Evolutionary conservation across 2,113 vertebrate genomes (phyloP).

Genomic region (Nipponia nippon): DNA sequence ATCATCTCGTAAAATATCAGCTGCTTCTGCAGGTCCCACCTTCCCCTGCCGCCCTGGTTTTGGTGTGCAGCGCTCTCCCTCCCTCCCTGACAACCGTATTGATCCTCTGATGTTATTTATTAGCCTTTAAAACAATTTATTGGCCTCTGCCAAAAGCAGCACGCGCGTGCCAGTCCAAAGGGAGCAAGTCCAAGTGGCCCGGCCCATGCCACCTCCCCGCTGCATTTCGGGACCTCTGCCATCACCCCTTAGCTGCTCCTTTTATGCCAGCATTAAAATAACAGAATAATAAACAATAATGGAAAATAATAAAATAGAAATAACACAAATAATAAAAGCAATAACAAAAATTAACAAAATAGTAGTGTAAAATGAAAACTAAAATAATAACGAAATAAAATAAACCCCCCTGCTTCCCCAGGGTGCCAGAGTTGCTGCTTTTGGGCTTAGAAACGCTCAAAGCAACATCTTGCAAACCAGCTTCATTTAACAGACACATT

Average conservation of each 20-base stretch:
- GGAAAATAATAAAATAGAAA: background rate
- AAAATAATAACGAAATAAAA: background rate
- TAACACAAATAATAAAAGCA: background rate
- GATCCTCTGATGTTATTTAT: background rate
- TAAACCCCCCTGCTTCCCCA: rapidly evolving
- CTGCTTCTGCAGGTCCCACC: background rate
- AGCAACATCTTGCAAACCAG: background rate
- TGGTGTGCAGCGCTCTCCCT: background rate
- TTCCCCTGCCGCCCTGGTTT: background rate
- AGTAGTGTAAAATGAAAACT: background rate
- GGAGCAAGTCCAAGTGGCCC: background rate
- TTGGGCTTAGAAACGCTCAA: background rate
- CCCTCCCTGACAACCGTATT: rapidly evolving
- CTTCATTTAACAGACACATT: background rate
- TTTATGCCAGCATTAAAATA: background rate
- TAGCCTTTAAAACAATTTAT: background rate
- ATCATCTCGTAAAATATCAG: rapidly evolving
- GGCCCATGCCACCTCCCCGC: rapidly evolving
- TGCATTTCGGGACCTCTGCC: background rate
- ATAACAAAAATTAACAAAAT: too few relatives aligned
- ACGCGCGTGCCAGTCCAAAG: rapidly evolving
- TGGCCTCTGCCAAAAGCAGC: background rate
- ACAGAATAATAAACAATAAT: too few relatives aligned
- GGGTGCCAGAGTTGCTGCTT: background rate
- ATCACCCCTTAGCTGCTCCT: background rate